A percentile compares a stretch with the other conserved stretches of the same genome.
These are phyloP conservation scores for Pollachius pollachius DNA, from an alignment of 2,113 vertebrate genomes.

Conservation along the genomic window DNA sequence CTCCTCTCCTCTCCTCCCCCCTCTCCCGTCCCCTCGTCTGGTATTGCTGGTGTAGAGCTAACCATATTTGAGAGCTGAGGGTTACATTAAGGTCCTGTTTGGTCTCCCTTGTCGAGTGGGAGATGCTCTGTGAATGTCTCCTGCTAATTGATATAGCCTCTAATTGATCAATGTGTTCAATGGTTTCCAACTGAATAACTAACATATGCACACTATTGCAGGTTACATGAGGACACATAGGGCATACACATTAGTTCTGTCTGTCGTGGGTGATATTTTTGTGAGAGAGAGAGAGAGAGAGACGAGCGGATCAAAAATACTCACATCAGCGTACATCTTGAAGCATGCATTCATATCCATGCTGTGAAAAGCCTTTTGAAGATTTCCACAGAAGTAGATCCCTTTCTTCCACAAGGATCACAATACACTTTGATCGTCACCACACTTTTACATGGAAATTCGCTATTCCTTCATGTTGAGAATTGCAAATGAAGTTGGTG, in stretches of 20 bases:
- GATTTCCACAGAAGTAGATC: slow-evolving; percentile 27
- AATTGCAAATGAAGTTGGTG: slow-evolving; percentile 8
- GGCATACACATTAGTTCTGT: no score
- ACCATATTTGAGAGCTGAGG: no score
- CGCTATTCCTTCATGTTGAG: slow-evolving; percentile 48
- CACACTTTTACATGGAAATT: slow-evolving; percentile 66
- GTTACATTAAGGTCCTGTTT: no score
- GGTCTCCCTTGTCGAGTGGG: no score
- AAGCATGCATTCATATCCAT: slow-evolving; percentile 60
- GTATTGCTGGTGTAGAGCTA: not conserved
- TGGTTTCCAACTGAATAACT: no score
- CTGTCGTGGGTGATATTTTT: no score
- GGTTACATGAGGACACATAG: no score
- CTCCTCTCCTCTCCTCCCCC: not conserved
- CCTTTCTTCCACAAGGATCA: slow-evolving; percentile 39
- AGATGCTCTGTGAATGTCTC: no score
- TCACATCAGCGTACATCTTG: slow-evolving; percentile 35
- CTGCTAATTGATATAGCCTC: no score
- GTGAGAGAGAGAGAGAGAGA: slow-evolving; percentile 1
- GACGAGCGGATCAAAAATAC: slow-evolving; percentile 39
- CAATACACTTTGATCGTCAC: slow-evolving; percentile 48
- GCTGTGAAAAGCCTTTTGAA: slow-evolving; percentile 54
- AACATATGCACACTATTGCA: no score
- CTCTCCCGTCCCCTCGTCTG: not conserved
- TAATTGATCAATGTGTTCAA: no score